Evolutionary conservation across 2,888 invertebrate species (phyloP).

Genomic region (Catocala sponsa): DNA sequence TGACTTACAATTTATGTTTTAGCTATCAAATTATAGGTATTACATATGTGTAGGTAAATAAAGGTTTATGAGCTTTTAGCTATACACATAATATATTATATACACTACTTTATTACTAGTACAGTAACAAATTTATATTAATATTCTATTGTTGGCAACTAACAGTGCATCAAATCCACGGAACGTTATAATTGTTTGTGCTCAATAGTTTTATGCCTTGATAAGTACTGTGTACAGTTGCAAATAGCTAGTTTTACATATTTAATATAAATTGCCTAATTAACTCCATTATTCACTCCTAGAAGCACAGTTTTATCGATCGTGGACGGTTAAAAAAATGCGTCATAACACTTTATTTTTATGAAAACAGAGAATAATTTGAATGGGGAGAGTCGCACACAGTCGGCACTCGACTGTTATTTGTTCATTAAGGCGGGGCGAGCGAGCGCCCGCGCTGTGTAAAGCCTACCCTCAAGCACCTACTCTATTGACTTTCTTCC

Average conservation of each 20-base stretch:
- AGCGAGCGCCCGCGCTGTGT: conserved; percentile 64
- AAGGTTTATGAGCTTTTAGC: background rate
- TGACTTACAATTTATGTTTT: too few relatives aligned
- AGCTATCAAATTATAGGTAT: too few relatives aligned
- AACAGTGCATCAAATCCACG: conserved; percentile 16
- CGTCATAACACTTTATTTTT: conserved; percentile 56
- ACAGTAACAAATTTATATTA: background rate
- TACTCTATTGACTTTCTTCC: conserved; percentile 87
- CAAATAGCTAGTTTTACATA: conserved; percentile 29
- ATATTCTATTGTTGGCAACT: conserved; percentile 14
- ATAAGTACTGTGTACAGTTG: conserved; percentile 22
- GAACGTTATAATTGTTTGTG: conserved; percentile 23
- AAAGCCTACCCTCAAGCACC: conserved; percentile 83
- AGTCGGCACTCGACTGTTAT: conserved; percentile 59
- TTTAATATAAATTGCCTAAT: conserved; percentile 40
- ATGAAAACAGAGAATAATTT: conserved; percentile 56
- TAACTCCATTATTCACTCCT: conserved; percentile 37
- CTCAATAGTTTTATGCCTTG: conserved; percentile 24
- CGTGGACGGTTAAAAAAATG: conserved; percentile 42
- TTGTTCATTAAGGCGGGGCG: conserved; percentile 76
- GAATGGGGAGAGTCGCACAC: conserved; percentile 54
- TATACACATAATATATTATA: background rate
- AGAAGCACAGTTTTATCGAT: conserved; percentile 42
- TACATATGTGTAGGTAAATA: too few relatives aligned
- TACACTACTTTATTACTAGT: background rate